phyloP scores from a whole-genome alignment of 2,888 invertebrate genomes.

The Ceratothoa steindachneri region DNA sequence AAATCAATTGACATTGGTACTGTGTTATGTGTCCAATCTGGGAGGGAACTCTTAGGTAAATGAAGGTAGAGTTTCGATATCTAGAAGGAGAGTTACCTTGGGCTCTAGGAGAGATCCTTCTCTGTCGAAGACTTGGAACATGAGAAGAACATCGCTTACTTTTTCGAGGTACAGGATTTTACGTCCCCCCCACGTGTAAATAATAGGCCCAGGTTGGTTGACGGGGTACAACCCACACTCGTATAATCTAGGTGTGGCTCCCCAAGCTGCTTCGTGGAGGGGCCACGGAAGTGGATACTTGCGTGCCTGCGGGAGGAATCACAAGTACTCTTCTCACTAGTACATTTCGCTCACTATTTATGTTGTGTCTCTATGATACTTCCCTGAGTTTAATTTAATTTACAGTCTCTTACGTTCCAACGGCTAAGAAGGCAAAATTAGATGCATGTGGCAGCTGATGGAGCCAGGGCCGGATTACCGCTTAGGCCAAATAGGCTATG shows the following conservation, averaged over 20 bases:
- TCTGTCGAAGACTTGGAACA: conserved; percentile 46
- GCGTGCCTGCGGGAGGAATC: conserved; percentile 29
- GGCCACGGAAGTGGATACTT: conserved; percentile 45
- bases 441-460: not conserved
- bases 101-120: conserved; percentile 35
- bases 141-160: conserved; percentile 40
- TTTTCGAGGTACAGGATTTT: conserved; percentile 48
- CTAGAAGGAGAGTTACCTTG: conserved; percentile 41
- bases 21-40: too few species aligned
- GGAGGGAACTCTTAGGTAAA: too few species aligned
- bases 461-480: too few species aligned
- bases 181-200: conserved; percentile 51
- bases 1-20: too few species aligned
- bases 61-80: too few species aligned
- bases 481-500: too few species aligned
- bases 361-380: too few species aligned
- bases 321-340: too few species aligned
- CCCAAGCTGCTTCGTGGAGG: conserved; percentile 51
- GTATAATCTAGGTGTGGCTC: conserved; percentile 50
- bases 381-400: too few species aligned
- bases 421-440: not conserved
- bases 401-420: too few species aligned
- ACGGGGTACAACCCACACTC: conserved; percentile 50
- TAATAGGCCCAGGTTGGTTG: conserved; percentile 50
- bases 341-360: too few species aligned